Conservation (phyloP, 2,888 invertebrate species). For the Andrena praecox region DNA sequence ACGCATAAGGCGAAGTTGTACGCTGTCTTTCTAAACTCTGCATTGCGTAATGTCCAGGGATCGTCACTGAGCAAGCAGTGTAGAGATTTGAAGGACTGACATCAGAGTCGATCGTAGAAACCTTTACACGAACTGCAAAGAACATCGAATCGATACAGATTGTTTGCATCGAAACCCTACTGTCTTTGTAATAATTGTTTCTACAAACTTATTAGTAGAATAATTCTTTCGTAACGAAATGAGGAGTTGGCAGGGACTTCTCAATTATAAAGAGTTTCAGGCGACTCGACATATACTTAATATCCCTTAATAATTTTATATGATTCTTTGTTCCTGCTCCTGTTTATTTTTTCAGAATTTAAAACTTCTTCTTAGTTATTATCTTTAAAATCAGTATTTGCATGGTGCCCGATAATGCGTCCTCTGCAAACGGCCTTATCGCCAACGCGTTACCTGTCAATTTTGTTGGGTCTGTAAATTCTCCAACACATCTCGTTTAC, state of each 20-base stretch:
- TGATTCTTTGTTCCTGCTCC: not conserved
- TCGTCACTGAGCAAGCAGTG: slow-evolving; percentile 31
- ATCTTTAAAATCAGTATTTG: slow-evolving; percentile 56
- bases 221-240: not conserved
- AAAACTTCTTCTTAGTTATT: slow-evolving; percentile 14
- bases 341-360: slow-evolving; percentile 23
- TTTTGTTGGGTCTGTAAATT: slow-evolving; percentile 29
- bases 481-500: slow-evolving; percentile 30
- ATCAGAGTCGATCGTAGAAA: slow-evolving; percentile 5
- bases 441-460: slow-evolving; percentile 44
- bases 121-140: not conserved
- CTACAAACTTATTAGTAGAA: not conserved
- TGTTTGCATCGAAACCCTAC: too few species aligned
- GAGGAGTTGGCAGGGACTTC: not conserved
- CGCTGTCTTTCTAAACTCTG: slow-evolving; percentile 36
- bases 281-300: not conserved
- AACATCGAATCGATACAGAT: not conserved
- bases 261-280: too few species aligned
- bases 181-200: not conserved
- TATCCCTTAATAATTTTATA: not conserved
- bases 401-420: slow-evolving; percentile 42
- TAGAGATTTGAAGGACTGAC: slow-evolving; percentile 36
- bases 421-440: slow-evolving; percentile 57
- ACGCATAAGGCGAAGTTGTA: slow-evolving; percentile 26
- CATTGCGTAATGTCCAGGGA: slow-evolving; percentile 37